Evolutionary conservation across 1,140 invertebrate genomes (phyloP).

Genomic region (Schlechtendalia chinensis): DNA sequence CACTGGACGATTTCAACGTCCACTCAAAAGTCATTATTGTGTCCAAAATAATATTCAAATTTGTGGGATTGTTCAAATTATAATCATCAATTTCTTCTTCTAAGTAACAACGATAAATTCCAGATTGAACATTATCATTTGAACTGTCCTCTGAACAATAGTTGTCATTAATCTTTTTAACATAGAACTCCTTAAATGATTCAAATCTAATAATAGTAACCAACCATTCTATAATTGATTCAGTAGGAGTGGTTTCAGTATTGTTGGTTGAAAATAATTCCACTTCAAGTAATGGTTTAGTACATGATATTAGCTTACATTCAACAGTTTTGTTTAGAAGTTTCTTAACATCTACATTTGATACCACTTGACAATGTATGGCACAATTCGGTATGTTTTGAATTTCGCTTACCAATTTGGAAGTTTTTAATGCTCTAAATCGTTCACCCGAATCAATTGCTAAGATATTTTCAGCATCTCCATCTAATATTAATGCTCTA

Average conservation of each 20-base stretch:
- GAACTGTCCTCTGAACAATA: background rate
- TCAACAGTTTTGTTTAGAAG: constrained; percentile 5
- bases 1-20: constrained; percentile 6
- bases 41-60: constrained; percentile 2
- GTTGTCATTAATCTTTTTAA: background rate
- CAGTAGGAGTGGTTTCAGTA: background rate
- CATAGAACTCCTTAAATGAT: constrained; percentile 25
- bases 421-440: constrained; percentile 18
- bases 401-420: constrained; percentile 31
- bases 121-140: background rate
- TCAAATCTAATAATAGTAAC: constrained; percentile 2
- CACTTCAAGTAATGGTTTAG: background rate
- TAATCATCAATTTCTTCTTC: constrained; percentile 7
- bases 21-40: background rate
- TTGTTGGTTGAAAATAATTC: background rate
- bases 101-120: background rate
- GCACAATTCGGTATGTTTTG: constrained; percentile 38
- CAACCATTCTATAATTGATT: background rate
- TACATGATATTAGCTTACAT: constrained; percentile 21
- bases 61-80: constrained; percentile 5
- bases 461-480: background rate
- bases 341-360: constrained; percentile 12
- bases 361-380: background rate
- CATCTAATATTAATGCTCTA: constrained; percentile 4
- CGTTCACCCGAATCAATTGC: constrained; percentile 31